A percentile compares a stretch with the other conserved stretches of the same genome.
These are phyloP conservation scores for Apeira syringaria DNA, from an alignment of 2,888 invertebrate species.

Conservation along the genomic window DNA sequence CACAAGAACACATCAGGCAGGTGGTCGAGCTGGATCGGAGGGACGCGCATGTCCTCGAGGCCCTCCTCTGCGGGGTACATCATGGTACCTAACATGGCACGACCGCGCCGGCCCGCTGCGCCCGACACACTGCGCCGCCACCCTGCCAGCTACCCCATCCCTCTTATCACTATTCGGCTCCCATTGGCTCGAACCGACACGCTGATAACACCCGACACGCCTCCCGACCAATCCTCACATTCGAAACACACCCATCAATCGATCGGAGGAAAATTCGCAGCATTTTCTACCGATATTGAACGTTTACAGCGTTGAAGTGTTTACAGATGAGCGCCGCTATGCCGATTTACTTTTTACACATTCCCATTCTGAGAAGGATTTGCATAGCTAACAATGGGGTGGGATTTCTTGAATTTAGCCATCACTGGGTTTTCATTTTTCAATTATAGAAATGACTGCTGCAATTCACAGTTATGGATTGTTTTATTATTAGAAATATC, in stretches of 20 bases:
- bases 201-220: constrained; percentile 77
- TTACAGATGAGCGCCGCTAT: constrained; percentile 53
- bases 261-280: constrained; percentile 68
- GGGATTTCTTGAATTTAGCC: constrained; percentile 3
- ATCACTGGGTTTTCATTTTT: too few species aligned
- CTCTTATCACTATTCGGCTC: constrained; percentile 62
- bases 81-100: constrained; percentile 74
- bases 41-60: constrained; percentile 86
- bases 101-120: constrained; percentile 63
- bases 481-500: too few species aligned
- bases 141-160: constrained; percentile 74
- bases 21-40: constrained; percentile 88
- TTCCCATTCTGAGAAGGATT: constrained; percentile 37
- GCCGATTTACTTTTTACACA: constrained; percentile 46
- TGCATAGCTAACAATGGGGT: constrained; percentile 29
- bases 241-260: constrained; percentile 72
- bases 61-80: constrained; percentile 75
- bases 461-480: too few species aligned
- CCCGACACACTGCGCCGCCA: constrained; percentile 69
- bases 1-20: constrained; percentile 89
- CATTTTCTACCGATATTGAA: constrained; percentile 69
- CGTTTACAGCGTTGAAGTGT: constrained; percentile 62
- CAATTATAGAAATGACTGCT: too few species aligned
- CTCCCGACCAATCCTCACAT: constrained; percentile 67
- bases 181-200: constrained; percentile 62